Evolutionary conservation across 2,888 invertebrate species (phyloP).

Genomic region (Nomada hirtipes): DNA sequence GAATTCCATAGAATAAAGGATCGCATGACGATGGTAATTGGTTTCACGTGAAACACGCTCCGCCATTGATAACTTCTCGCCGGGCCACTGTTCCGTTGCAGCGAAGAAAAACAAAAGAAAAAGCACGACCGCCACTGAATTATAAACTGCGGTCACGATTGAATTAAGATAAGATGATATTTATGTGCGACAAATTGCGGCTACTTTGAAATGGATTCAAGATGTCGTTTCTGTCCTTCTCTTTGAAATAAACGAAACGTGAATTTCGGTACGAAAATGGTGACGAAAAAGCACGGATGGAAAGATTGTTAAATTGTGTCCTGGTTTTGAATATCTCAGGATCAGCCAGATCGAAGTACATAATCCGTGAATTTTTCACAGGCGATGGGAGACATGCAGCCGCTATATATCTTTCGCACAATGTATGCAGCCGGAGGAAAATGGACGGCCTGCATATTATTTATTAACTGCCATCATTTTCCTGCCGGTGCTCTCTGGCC

Average conservation of each 20-base stretch:
- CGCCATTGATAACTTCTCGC: conserved; percentile 16
- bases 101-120: not conserved
- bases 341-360: conserved; percentile 5
- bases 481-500: not conserved
- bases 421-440: conserved; percentile 3
- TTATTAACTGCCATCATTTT: conserved; percentile 16
- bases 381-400: not conserved
- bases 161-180: not conserved
- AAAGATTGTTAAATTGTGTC: no score
- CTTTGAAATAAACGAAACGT: not conserved
- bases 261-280: not conserved
- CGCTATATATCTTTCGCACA: conserved; percentile 17
- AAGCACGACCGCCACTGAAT: conserved; percentile 1
- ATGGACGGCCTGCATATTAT: conserved; percentile 16
- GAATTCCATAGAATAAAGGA: conserved; percentile 1
- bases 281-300: not conserved
- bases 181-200: conserved; percentile 24
- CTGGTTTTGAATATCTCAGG: not conserved
- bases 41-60: conserved; percentile 18
- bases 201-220: not conserved
- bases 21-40: conserved; percentile 42
- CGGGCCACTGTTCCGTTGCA: no score
- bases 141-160: conserved; percentile 16
- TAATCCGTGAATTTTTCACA: conserved; percentile 19
- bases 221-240: not conserved